Percentiles rank a stretch among this genome's conserved stretches.
These are phyloP conservation scores for Rissa tridactyla DNA, from an alignment of 2,113 vertebrate genomes.

Conservation along the genomic window DNA sequence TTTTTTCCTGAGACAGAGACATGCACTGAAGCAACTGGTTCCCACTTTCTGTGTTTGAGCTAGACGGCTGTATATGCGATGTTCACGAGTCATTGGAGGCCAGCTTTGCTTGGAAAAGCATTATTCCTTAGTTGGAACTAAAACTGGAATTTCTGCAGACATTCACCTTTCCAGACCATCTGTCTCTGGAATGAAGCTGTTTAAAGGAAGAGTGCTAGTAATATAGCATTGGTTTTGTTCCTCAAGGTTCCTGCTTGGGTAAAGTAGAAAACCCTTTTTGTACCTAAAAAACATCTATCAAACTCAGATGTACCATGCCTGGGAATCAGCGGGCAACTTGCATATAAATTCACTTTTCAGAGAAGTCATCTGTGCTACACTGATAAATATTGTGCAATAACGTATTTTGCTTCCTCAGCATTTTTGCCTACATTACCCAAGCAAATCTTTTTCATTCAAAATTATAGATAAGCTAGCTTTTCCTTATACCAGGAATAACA, in stretches of 20 bases:
- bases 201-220: not conserved
- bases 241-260: not conserved
- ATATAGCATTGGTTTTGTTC: not conserved
- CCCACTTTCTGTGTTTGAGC: not conserved
- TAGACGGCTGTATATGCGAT: not conserved
- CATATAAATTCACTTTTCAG: not conserved
- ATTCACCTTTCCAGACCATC: not conserved
- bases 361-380: not conserved
- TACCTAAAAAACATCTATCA: not conserved
- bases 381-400: not conserved
- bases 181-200: not conserved
- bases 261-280: not conserved
- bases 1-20: not conserved
- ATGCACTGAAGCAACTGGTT: not conserved
- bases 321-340: not conserved
- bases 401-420: not conserved
- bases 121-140: not conserved
- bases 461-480: not conserved
- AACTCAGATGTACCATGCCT: not conserved
- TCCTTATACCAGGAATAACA: not conserved
- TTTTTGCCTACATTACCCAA: not conserved
- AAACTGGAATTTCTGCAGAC: not conserved
- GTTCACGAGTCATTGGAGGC: not conserved
- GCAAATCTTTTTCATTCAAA: not conserved
- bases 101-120: not conserved